Base-by-base conservation (phyloP, 1,140 invertebrate species). In the Elysia chlorotica region DNA sequence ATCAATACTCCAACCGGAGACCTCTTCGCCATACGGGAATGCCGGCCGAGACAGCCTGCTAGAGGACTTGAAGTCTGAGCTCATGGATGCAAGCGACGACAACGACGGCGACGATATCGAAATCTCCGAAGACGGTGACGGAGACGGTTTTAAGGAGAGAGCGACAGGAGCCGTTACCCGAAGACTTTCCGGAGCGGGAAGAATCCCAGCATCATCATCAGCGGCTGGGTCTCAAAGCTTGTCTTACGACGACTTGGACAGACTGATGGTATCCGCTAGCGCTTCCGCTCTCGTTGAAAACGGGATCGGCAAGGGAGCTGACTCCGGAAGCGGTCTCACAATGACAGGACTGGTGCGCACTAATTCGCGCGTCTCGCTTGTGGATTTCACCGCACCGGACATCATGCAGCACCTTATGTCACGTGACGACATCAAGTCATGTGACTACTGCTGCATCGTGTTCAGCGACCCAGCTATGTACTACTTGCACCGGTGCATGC, bases 401-500 rank as follows among this genome's bases (percentile, higher is more conserved):
- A 71, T 82, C 1, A 35, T 80, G 2, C 76, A 75, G 6, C 81
- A 82, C 53, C 73, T 82, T 30, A 79, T 82, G 79, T 76, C 81
- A 0, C 66, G 81, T 33, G 79, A 82, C 65, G 81, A 80, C 72
- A 76, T 79, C 17, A 78, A 77, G 56, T 78, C 76, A 23, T 82
- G 81, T 72, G 79, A 80, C 57, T 82, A 78, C 57, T 82, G 81
- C 65, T 78, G 81, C 67, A 71, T 82, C 28, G 76, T 82, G 19
- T 82, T 82, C 59, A 77, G 80, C 21, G 81, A 82, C 71, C 77
- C 81, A 1, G 81, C 81, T 14, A 80, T 82, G 81, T 82, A 82
- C 59, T 79, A 82, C 66, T 71, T 82, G 28, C 81, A 82, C 53
- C 74, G 79, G 36, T 79, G 79, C 57, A 80, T 82, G 81, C 81